Conservation (phyloP, 2,797 vertebrate genomes). For the Notamacropus eugenii region DNA sequence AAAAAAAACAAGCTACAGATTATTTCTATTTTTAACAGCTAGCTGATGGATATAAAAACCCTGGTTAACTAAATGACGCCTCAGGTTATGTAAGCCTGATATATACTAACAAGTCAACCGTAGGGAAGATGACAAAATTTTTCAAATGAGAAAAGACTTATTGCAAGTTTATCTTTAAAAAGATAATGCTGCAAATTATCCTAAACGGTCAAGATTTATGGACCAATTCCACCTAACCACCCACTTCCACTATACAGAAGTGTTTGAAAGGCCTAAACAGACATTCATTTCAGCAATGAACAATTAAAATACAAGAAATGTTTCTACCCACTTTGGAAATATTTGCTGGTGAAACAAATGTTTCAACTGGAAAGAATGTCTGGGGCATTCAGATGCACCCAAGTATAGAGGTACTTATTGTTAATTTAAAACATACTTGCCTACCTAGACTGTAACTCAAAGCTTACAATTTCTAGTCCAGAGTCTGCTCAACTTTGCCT, state of each 20-base stretch:
- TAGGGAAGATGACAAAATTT: neutral
- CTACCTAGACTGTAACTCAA: neutral
- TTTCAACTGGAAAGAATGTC: slow-evolving; percentile 56
- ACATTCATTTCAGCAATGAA: slow-evolving; percentile 3
- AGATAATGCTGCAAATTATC: neutral
- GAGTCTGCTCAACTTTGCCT: neutral
- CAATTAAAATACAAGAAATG: slow-evolving; percentile 54
- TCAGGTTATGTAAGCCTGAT: neutral
- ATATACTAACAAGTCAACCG: neutral
- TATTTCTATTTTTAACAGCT: neutral
- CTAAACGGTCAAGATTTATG: neutral
- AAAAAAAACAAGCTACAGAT: neutral
- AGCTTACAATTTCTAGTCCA: neutral
- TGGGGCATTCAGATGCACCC: slow-evolving; percentile 25
- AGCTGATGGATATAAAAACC: neutral
- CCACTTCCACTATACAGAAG: neutral
- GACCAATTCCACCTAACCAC: neutral
- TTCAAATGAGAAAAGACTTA: slow-evolving; percentile 1
- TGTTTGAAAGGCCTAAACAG: neutral
- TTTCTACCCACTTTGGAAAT: slow-evolving; percentile 51
- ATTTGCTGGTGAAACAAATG: slow-evolving; percentile 56
- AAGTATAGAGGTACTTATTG: neutral
- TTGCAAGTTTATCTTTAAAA: neutral
- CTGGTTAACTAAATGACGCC: neutral
- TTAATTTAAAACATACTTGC: slow-evolving; percentile 10